Base-by-base conservation (phyloP, 2,797 vertebrate species). In the Perodicticus potto region DNA sequence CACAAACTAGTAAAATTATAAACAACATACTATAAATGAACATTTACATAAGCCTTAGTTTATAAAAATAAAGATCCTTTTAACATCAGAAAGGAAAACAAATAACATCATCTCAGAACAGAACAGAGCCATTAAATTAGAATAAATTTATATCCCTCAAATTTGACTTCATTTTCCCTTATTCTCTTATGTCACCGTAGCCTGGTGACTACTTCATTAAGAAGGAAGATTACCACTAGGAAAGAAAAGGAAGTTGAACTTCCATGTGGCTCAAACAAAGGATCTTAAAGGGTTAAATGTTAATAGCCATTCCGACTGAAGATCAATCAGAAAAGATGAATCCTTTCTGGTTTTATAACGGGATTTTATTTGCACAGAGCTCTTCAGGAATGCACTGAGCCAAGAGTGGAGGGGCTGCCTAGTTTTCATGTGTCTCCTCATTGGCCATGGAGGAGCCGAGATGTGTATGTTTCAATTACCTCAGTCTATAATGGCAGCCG, bases 381-480 rank as follows among this genome's bases (percentile, higher is more conserved):
- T 96, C 97, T 96, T 88, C 80, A 72, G 53, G 73, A 93, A 90
- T 94, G 82, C 34, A 9, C 45, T 96, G 32, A 67, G 73, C 81
- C 88, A 84, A 91, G 82, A 53, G 53, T 77, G 89, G 63, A 74
- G 32, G 73, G 72, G 72, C 69, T 90, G 23, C 53, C n/a, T 43
- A 85, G 69, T 93, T 89, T 59, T 81, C 49, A 53, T 70, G n/a
- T 89, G 53, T 16, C 27, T 96, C 72, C 70, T n/a, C 83, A 0
- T 74, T 72, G 81, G 70, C 49, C 93, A 87, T 0, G 37, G 88
- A 90, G 61, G 29, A 93, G 70, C 83, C 88, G 32, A 94, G 85
- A 96, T 83, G 94, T 84, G 97, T 97, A 94, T 94, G 96, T 91
- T 89, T 59, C 94, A 94, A 91, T 93, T 95, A 97, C 82, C 89